Conservation (phyloP, 2,797 vertebrate genomes). For the Paguma larvata region DNA sequence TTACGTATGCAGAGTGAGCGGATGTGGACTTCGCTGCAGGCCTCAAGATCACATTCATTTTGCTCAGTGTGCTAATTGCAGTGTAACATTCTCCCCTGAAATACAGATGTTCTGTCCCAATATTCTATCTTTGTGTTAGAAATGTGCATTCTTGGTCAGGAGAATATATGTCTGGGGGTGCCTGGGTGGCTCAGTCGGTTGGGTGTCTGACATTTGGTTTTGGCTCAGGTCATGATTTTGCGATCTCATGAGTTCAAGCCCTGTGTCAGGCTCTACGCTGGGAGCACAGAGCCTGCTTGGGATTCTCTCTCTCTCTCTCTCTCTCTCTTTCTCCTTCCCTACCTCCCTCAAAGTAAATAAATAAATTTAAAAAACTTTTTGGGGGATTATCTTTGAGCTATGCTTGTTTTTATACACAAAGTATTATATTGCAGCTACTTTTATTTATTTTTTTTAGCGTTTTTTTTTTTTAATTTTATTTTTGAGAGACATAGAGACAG, state of each 20-base stretch:
- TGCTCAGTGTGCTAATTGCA: background rate
- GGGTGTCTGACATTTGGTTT: no score
- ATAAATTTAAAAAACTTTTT: no score
- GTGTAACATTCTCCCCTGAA: background rate
- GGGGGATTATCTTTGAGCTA: background rate
- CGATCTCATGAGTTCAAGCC: no score
- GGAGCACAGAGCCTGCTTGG: no score
- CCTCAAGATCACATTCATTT: conserved; percentile 4
- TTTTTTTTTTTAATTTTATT: no score
- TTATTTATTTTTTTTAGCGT: background rate
- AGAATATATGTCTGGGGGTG: background rate
- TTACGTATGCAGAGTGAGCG: conserved; percentile 20
- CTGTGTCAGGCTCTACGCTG: no score
- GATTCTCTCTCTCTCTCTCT: no score
- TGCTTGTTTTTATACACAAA: background rate
- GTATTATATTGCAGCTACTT: background rate
- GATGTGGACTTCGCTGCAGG: background rate
- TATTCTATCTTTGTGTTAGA: conserved; percentile 19
- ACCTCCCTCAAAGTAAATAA: no score
- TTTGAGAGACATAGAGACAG: no score
- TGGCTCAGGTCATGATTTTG: no score
- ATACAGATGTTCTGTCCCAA: conserved; percentile 36
- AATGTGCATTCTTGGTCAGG: background rate
- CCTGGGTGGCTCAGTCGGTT: no score
- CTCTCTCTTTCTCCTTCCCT: no score